Percentiles rank a stretch among this genome's conserved stretches.
phyloP scores from a whole-genome alignment of 2,797 vertebrate genomes.

The Arnoldichthys spilopterus region DNA sequence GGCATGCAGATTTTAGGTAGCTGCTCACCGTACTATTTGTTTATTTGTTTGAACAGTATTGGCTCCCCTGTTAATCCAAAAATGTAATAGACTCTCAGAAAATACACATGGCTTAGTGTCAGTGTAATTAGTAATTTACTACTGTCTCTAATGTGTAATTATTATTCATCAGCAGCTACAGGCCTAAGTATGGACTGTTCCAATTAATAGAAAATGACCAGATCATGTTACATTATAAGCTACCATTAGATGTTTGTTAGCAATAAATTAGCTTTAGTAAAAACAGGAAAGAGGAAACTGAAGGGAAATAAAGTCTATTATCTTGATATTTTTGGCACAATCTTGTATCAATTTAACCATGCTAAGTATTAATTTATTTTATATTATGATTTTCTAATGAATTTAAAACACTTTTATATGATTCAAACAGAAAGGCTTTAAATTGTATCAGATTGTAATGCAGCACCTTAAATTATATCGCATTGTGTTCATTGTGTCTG shows the following conservation, averaged over 20 bases:
- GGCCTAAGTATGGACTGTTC: neutral
- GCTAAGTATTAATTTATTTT: no score
- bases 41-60: neutral
- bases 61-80: neutral
- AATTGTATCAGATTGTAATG: no score
- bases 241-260: neutral
- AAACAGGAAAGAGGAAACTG: no score
- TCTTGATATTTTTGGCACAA: no score
- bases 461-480: no score
- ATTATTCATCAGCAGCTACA: neutral
- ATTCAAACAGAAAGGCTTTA: no score
- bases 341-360: no score
- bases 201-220: neutral
- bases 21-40: neutral
- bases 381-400: no score
- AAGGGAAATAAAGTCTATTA: no score
- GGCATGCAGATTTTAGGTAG: neutral
- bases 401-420: no score
- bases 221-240: neutral
- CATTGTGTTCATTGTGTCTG: no score
- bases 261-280: neutral
- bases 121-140: neutral
- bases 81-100: neutral
- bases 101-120: neutral
- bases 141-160: constrained; percentile 4